These are phyloP conservation scores for Corvus cornix DNA, from an alignment of 2,113 vertebrate genomes.

Conservation along the genomic window DNA sequence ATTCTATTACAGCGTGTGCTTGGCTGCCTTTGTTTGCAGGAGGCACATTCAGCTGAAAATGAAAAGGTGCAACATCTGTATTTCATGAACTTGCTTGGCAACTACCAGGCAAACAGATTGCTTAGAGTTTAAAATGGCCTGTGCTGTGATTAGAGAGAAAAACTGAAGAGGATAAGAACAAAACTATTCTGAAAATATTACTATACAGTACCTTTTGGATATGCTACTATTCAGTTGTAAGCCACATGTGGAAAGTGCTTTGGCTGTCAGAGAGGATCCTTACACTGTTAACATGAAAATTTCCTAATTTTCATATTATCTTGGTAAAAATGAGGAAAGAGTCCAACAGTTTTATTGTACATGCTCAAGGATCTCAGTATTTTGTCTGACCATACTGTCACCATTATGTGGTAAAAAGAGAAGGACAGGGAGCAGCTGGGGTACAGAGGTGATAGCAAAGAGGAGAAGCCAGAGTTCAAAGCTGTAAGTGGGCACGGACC, in stretches of 20 bases:
- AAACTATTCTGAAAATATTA: not conserved
- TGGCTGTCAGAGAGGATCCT: not conserved
- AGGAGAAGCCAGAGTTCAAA: not conserved
- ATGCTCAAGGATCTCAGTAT: not conserved
- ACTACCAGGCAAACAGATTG: not conserved
- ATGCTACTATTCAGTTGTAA: not conserved
- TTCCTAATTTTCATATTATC: not conserved
- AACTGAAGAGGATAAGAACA: not conserved
- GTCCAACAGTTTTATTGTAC: not conserved
- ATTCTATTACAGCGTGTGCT: not conserved
- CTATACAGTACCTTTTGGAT: not conserved
- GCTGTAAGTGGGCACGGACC: not conserved
- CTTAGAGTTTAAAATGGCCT: not conserved
- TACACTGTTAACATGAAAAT: not conserved
- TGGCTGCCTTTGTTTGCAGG: not conserved
- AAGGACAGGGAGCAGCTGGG: not conserved
- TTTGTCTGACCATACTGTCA: not conserved
- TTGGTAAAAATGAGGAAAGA: not conserved
- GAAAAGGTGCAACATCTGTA: not conserved
- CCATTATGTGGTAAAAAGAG: not conserved
- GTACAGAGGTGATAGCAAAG: accelerated
- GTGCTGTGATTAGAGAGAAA: not conserved
- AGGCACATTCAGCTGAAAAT: not conserved
- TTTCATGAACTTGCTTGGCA: not conserved
- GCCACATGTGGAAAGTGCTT: not conserved